Base-by-base conservation (phyloP, 1,140 invertebrate genomes). In the Drosophila triauraria region DNA sequence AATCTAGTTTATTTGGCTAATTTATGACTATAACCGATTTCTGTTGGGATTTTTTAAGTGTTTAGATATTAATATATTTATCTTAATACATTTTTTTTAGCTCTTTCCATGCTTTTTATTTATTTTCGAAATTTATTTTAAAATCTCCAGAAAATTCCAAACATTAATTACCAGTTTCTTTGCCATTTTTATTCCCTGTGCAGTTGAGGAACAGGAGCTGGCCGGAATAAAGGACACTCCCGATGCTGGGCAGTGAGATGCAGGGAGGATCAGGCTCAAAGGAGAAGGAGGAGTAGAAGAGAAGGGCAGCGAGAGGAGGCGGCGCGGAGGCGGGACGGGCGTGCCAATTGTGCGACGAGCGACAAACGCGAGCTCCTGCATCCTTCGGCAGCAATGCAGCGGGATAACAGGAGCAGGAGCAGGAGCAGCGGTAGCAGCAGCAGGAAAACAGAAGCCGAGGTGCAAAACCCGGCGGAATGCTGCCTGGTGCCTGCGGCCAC, bases 281-380 rank as follows among this genome's bases (percentile, higher is more conserved):
- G 51, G 17, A 10, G 20, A 4, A 10, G 20, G 4, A 40, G 2
- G 23, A 40, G 53, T 20, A 53, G 0, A 53, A 15, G 32, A 5
- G 32, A 56, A 56, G 51, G 32, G 51, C 50, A 53, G 13, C 10
- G n/a, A 46, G 30, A 50, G 53, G n/a, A 87, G 84, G 84, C 80
- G 85, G 64, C 62, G 63, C 80, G 67, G 50, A 84, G 87, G 87
- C 88, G 77, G 78, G 63, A 48, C 72, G 17, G 59, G 78, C 82
- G 87, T 82, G 78, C 67, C 78, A 74, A 72, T 76, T 74, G 65
- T 72, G 57, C 60, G 61, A 75, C 71, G 82, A 82, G 77, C 67
- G 75, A 51, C 62, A 50, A 76, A 50, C 78, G 71, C 65, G 65
- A 70, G 63, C 67, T 69, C 64, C 65, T 56, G 51, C 51, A 62